Conservation (phyloP, 2,113 vertebrate genomes). For the Zosterops lateralis region DNA sequence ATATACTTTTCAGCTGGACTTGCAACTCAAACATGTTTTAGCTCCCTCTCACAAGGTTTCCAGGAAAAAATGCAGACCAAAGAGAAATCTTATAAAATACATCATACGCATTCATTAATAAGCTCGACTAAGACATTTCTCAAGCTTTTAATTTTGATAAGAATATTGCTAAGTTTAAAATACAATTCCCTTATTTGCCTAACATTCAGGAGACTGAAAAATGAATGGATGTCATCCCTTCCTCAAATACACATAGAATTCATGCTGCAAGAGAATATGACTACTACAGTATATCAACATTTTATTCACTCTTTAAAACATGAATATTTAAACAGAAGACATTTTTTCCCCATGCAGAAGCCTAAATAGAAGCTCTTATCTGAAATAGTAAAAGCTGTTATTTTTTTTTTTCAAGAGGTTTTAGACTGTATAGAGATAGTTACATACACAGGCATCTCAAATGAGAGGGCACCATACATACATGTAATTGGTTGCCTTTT, state of each 20-base stretch:
- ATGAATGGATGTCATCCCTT: not conserved
- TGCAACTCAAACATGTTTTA: not conserved
- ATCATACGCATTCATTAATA: not conserved
- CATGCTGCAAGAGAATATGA: not conserved
- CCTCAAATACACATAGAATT: slow-evolving; percentile 7
- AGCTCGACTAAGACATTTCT: not conserved
- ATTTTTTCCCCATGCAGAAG: slow-evolving; percentile 46
- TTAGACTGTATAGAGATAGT: slow-evolving; percentile 75
- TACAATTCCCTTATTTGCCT: not conserved
- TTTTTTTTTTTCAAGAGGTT: slow-evolving; percentile 57
- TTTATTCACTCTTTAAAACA: slow-evolving; percentile 66
- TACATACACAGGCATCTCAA: slow-evolving; percentile 72
- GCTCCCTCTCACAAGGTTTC: not conserved
- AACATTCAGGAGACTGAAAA: not conserved
- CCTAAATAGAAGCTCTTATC: slow-evolving; percentile 71
- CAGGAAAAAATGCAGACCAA: not conserved
- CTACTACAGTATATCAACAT: slow-evolving; percentile 28
- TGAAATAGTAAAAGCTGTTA: slow-evolving; percentile 66
- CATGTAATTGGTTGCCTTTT: slow-evolving; percentile 87
- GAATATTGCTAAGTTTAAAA: not conserved
- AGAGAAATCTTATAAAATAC: not conserved
- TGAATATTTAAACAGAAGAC: slow-evolving; percentile 69
- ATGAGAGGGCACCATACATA: slow-evolving; percentile 80
- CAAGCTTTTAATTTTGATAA: not conserved
- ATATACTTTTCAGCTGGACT: not conserved